Evolutionary conservation across 2,888 invertebrate genomes (phyloP).

Genomic region (Falcaria lacertinaria): DNA sequence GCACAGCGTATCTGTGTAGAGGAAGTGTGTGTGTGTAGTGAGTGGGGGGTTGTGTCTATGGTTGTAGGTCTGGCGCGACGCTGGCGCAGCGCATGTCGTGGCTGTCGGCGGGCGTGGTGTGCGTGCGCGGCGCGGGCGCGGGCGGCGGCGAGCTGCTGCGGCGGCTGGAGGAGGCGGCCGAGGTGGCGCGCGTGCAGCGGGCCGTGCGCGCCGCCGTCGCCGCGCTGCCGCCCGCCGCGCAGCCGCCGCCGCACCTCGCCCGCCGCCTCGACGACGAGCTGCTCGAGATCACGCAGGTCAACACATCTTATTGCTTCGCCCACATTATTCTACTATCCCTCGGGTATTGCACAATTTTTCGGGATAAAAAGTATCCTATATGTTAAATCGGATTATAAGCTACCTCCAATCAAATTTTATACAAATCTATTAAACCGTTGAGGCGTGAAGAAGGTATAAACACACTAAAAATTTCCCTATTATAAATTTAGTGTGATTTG

Average conservation of each 20-base stretch:
- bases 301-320: background rate
- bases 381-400: too few species aligned
- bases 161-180: slow-evolving; percentile 95
- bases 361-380: too few species aligned
- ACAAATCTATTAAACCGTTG: too few species aligned
- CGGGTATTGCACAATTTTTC: too few species aligned
- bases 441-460: too few species aligned
- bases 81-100: slow-evolving; percentile 92
- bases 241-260: slow-evolving; percentile 77
- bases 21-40: too few species aligned
- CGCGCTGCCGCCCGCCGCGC: slow-evolving; percentile 83
- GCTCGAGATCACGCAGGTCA: slow-evolving; percentile 91
- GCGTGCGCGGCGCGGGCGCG: slow-evolving; percentile 90
- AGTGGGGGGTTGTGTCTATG: too few species aligned
- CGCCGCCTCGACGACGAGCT: slow-evolving; percentile 88
- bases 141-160: slow-evolving; percentile 86
- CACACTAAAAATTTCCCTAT: too few species aligned
- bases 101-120: slow-evolving; percentile 95
- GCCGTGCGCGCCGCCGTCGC: slow-evolving; percentile 86
- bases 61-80: slow-evolving; percentile 86
- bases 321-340: background rate
- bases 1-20: too few species aligned
- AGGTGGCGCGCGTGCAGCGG: slow-evolving; percentile 92
- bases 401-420: too few species aligned
- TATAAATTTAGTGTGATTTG: too few species aligned